Evolutionary conservation across 2,888 invertebrate species (phyloP).

Genomic region (Cheilosia variabilis): DNA sequence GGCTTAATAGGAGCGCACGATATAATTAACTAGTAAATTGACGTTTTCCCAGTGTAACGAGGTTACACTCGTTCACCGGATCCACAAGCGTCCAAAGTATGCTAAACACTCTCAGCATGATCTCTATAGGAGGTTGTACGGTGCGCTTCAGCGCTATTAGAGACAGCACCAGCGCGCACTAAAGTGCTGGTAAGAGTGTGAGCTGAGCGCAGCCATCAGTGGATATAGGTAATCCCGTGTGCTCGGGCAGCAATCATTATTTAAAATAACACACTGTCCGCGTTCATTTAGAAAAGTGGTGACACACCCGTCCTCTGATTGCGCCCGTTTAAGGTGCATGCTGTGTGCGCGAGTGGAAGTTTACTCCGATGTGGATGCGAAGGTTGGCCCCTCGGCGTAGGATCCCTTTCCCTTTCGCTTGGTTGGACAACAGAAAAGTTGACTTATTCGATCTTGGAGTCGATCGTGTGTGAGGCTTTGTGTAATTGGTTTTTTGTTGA

Average conservation of each 20-base stretch:
- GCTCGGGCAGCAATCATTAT: conserved; percentile 61
- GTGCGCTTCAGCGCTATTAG: conserved; percentile 36
- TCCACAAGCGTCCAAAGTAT: conserved; percentile 44
- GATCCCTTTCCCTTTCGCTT: conserved; percentile 69
- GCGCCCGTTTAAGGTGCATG: conserved; percentile 38
- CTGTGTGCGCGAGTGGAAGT: background rate
- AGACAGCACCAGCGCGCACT: conserved; percentile 13
- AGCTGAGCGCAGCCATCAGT: conserved; percentile 28
- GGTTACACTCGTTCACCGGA: conserved; percentile 53
- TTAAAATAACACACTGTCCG: conserved; percentile 75
- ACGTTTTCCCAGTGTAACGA: conserved; percentile 72
- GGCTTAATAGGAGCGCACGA: conserved; percentile 73
- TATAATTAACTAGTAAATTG: conserved; percentile 76
- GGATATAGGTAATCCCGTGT: conserved; percentile 49
- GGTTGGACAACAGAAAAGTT: conserved; percentile 59
- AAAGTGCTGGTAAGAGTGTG: conserved; percentile 60
- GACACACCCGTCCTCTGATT: conserved; percentile 74
- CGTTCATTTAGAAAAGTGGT: conserved; percentile 74
- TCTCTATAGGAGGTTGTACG: conserved; percentile 56
- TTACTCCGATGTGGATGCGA: conserved; percentile 9
- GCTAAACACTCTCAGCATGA: conserved; percentile 73
- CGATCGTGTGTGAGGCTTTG: conserved; percentile 56
- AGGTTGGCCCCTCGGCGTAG: conserved; percentile 4
- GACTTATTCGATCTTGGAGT: conserved; percentile 64
- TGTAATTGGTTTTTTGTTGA: conserved; percentile 58